Evolutionary conservation across 1,140 invertebrate genomes (phyloP).

Genomic region (Heterodera schachtii): DNA sequence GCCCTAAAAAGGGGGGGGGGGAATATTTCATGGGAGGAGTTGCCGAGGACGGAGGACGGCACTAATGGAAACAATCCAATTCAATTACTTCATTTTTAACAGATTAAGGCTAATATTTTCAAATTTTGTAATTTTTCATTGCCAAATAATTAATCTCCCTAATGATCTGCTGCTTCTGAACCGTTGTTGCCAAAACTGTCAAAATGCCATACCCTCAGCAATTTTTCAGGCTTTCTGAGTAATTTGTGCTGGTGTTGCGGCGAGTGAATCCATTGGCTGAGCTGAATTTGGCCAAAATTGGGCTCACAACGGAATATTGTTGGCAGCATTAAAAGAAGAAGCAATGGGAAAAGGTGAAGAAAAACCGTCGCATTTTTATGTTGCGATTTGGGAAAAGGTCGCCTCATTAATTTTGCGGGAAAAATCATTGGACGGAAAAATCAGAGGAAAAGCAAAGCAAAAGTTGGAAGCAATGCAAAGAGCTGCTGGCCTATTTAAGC

Average conservation of each 20-base stretch:
- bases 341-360: background rate
- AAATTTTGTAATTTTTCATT: too few relatives aligned
- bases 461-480: too few relatives aligned
- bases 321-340: background rate
- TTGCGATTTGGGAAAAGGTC: background rate
- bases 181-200: too few relatives aligned
- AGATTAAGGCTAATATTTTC: too few relatives aligned
- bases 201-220: constrained; percentile 7
- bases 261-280: background rate
- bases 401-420: background rate
- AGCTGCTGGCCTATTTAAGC: too few relatives aligned
- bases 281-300: constrained; percentile 10
- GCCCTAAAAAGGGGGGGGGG: background rate
- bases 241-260: constrained; percentile 6
- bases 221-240: constrained; percentile 20
- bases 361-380: background rate
- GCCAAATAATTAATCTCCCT: too few relatives aligned
- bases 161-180: too few relatives aligned
- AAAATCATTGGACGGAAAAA: background rate
- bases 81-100: too few relatives aligned
- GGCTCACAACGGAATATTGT: background rate
- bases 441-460: background rate
- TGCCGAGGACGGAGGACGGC: too few relatives aligned
- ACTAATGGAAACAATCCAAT: too few relatives aligned
- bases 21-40: too few relatives aligned